Base-by-base conservation (phyloP, 1,140 invertebrate genomes). In the Halotydeus destructor region DNA sequence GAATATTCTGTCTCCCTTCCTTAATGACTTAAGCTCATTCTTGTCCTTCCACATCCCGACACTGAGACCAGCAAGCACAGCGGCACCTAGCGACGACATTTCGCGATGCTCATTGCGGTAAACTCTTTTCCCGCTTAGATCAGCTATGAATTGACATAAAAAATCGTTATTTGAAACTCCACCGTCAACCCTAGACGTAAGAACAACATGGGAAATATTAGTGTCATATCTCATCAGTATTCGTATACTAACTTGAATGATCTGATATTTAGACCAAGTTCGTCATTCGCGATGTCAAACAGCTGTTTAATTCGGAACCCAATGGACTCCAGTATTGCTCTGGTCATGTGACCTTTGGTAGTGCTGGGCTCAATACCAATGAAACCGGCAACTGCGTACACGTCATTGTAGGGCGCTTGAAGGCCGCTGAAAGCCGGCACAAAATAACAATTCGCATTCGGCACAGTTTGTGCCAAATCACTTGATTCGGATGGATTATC, bases 101-200 rank as follows among this genome's bases (percentile, higher is more conserved):
- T 85, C 80, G 0, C 66, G 60, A 38, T 64, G 68, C 0, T 53
- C 52, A 0, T 72, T 61, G 36, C 85, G 62, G 53, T 86, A 75
- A 11, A 91, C 74, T 11, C 60, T 54, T 28, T 80, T 54, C 1
- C 70, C 69, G 3, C 74, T 76, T 23, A 86, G 60, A 61, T 91
- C 78, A 3, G 83, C 71, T 36, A 93, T 66, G 22, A 84, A 60
- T 60, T 93, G 85, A 49, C 78, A 71, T 1, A 93, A 62, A 55
- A 91, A 93, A 58, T 89, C 74, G 60, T 89, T 91, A 43, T 72
- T 71, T 0, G 82, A 76, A 14, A 96, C 84, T 22, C 88, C 88
- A n/a, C 86, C 88, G 59, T 89, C 82, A 30, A 83, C 68, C 50
- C 85, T 89, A 55, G 18, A 41, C 25, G 1, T 19, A 23, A 12